These are phyloP conservation scores for Nymphalis c-album DNA, from an alignment of 2,888 invertebrate genomes.

Conservation along the genomic window DNA sequence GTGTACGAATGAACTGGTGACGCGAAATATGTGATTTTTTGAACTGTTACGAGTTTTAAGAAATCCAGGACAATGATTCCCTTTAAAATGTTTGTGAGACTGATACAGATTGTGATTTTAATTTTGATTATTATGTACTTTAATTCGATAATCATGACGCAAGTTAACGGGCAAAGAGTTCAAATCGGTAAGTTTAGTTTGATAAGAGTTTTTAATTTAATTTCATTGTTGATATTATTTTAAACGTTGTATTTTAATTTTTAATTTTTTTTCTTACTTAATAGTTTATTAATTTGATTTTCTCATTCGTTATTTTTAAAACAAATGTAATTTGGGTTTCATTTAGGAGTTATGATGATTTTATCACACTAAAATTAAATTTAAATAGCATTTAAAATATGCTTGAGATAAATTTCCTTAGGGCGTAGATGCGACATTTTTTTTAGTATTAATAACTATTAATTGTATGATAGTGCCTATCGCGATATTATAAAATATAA, in stretches of 20 bases:
- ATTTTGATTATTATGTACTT: conserved; percentile 53
- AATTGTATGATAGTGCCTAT: too few species aligned
- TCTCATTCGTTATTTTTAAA: too few species aligned
- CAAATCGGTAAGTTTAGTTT: conserved; percentile 49
- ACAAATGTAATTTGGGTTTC: too few species aligned
- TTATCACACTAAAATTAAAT: too few species aligned
- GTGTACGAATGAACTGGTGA: conserved; percentile 42
- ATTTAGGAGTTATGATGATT: too few species aligned
- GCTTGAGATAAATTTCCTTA: too few species aligned
- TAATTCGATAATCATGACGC: conserved; percentile 46
- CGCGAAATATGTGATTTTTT: conserved; percentile 49
- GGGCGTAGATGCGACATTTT: too few species aligned
- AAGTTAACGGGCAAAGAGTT: conserved; percentile 51
- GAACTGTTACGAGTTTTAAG: not conserved
- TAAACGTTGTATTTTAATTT: not conserved
- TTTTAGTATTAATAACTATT: too few species aligned
- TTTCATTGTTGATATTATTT: not conserved
- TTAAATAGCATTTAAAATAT: too few species aligned
- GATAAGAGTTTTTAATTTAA: not conserved
- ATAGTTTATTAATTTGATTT: too few species aligned
- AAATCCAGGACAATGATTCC: conserved; percentile 46
- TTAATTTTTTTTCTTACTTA: not conserved
- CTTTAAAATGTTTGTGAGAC: conserved; percentile 49
- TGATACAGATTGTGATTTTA: conserved; percentile 53
- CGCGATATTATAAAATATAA: too few species aligned